These are phyloP conservation scores for Pristionchus fissidentatus DNA, from an alignment of 2,888 invertebrate species.

Conservation along the genomic window DNA sequence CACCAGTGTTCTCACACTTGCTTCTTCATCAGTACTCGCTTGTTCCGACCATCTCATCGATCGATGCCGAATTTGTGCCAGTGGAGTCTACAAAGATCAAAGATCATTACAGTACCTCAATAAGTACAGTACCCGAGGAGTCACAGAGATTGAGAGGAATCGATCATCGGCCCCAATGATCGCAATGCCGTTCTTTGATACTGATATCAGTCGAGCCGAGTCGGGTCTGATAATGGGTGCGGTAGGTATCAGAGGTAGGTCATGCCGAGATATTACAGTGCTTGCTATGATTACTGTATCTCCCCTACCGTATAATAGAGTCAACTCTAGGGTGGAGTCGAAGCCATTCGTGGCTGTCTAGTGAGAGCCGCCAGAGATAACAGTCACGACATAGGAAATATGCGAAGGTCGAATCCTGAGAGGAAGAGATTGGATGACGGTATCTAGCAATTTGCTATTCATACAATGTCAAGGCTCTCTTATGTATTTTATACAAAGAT, in stretches of 20 bases:
- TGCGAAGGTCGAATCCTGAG: conserved; percentile 21
- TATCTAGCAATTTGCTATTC: too few relatives aligned
- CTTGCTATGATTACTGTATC: not conserved
- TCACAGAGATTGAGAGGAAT: not conserved
- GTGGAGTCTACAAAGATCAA: conserved; percentile 32
- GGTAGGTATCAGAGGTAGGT: not conserved
- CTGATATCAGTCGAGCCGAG: not conserved
- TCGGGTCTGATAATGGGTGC: not conserved
- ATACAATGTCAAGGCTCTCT: too few relatives aligned
- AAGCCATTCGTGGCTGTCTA: conserved; percentile 21
- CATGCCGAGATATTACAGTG: not conserved
- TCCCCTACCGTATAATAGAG: not conserved
- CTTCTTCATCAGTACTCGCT: not conserved
- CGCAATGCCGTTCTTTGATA: not conserved
- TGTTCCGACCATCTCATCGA: conserved; percentile 6
- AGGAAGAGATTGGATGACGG: not conserved
- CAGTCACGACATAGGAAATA: conserved; percentile 27
- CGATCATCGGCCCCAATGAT: conserved; percentile 32
- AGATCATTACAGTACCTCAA: not conserved
- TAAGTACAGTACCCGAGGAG: not conserved
- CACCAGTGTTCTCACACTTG: not conserved
- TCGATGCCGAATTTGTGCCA: conserved; percentile 23
- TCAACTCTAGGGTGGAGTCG: not conserved
- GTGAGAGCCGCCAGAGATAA: conserved; percentile 29
- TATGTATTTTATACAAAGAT: too few relatives aligned